Evolutionary conservation across 2,797 vertebrate species (phyloP), one percentile per base, ranked within the genome.

Genomic region (Takifugu ocellatus): DNA sequence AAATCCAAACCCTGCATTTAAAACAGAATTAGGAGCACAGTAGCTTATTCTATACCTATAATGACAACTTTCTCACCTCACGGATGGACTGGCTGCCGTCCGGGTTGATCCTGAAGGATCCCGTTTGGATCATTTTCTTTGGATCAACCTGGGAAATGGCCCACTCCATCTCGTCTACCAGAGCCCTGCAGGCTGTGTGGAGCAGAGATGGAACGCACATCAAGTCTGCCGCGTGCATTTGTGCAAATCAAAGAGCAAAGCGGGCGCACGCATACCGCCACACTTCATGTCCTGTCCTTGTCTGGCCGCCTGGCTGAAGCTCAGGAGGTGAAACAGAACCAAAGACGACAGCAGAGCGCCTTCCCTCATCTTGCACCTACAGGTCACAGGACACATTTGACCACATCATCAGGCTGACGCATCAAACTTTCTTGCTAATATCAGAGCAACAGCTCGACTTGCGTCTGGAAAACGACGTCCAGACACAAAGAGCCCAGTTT

Each of bases 141-240:
- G 95, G 95, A 58, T 98, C 96, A 5, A 96, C 83, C 61, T 93
- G 94, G 14, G 93, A 86, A 25, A 98, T 94, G 69, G 94, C 93
- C 95, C 95, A 98, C 63, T 98, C 95, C 87, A 98, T 87, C 84
- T 99, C 96, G 48, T 99, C 97, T 59, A 99, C 96, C 76, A 99
- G 87, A 1, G 95, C 96, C 81, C 97, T 89, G 87, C 96, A 99
- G 1, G 94, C 96, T 98, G 84, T 9, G 25, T 11, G 36, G 33
- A 15, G 42, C 33, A 43, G 42, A 17, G 43, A 44, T 3, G n/a
- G 43, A 8, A 17, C 1, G n/a, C 43, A 17, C 43, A 17, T 16
- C 15, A 17, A 17, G 43, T 4, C 6, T 17, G 15, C 43, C 7
- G 5, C 10, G 36, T 42, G 36, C 36, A 42, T 44, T 27, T 39